phyloP scores from a whole-genome alignment of 2,113 vertebrate species.

The Campylomormyrus numenius region DNA sequence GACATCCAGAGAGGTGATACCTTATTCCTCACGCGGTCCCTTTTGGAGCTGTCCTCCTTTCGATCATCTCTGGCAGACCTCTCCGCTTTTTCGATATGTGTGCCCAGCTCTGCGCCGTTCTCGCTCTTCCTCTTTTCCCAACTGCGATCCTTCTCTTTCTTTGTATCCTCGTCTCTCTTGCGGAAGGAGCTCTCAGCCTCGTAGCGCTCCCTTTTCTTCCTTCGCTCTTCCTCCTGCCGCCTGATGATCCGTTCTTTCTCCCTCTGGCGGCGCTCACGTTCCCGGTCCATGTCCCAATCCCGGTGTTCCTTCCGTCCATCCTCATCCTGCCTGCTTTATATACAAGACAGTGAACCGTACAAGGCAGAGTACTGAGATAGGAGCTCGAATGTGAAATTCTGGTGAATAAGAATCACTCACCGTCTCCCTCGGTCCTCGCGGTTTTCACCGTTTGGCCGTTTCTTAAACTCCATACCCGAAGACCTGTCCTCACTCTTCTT shows the following conservation, averaged over 20 bases:
- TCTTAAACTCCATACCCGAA: constrained; percentile 57
- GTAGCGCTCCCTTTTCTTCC: constrained; percentile 79
- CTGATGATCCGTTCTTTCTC: constrained; percentile 73
- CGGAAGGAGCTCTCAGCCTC: constrained; percentile 78
- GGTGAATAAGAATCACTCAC: constrained; percentile 48
- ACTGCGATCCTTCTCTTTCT: constrained; percentile 73
- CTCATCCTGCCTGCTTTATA: constrained; percentile 67
- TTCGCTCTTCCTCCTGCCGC: constrained; percentile 83
- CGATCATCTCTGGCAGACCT: constrained; percentile 71
- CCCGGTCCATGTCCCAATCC: constrained; percentile 75
- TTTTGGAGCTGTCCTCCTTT: constrained; percentile 78
- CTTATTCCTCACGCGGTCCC: constrained; percentile 92
- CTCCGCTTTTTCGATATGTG: constrained; percentile 62
- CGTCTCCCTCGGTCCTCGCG: constrained; percentile 84
- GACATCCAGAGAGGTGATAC: constrained; percentile 42
- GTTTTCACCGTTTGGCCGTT: constrained; percentile 71
- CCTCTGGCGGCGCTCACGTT: constrained; percentile 72
- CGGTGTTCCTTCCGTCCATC: constrained; percentile 77
- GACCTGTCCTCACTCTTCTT: constrained; percentile 82
- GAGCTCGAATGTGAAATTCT: neutral
- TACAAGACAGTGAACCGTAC: neutral
- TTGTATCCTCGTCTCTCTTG: constrained; percentile 81
- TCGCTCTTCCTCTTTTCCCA: constrained; percentile 76
- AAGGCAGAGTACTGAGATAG: neutral
- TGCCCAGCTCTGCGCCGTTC: constrained; percentile 60